Evolutionary conservation across 2,888 invertebrate genomes (phyloP), one percentile per base, ranked within the genome.

Genomic region (Nephrotoma appendiculata): DNA sequence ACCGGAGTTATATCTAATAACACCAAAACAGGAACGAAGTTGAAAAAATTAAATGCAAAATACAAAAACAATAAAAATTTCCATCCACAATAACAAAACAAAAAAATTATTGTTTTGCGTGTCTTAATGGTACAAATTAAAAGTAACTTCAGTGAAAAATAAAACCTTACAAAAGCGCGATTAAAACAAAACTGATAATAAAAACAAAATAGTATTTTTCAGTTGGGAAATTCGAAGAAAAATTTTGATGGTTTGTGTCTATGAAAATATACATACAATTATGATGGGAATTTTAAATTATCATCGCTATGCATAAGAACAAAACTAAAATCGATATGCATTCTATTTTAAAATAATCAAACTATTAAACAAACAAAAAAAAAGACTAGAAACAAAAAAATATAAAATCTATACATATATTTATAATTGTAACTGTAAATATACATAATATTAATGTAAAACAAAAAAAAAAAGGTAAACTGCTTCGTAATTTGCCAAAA

Each of bases 11-110:
- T 84, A 84, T 84, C 41, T 84, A 41, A 84, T 84, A 41, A 84
- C 83, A 84, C 83, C 83, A n/a, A 84, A 84, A 84, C 83, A 84
- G 12, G 83, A 84, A 84, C 41, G 83, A 84, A 84, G 83, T 84
- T 84, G 83, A 84, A 84, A 84, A 84, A 57, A 57, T 57, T 19
- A 15, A 19, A 52, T 4, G 19, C 19, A 19, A 57, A 57, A 57
- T 19, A 57, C 2, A 19, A 15, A 57, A 15, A 57, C 6, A 57
- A 57, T n/a, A 19, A 57, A 57, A 57, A 57, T 57, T 57, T 57
- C 57, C 57, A 57, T 57, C 57, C 57, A 57, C 57, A 57, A 15
- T 57, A 57, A 52, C 48, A 52, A 52, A 57, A 57, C 15, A 57
- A 57, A 57, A 57, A 19, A 57, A 7, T 57, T 57, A 57, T 57